A percentile compares a stretch with the other conserved stretches of the same genome.
Evolutionary conservation across 2,113 vertebrate species (phyloP).

Genomic region (Clinocottus analis): DNA sequence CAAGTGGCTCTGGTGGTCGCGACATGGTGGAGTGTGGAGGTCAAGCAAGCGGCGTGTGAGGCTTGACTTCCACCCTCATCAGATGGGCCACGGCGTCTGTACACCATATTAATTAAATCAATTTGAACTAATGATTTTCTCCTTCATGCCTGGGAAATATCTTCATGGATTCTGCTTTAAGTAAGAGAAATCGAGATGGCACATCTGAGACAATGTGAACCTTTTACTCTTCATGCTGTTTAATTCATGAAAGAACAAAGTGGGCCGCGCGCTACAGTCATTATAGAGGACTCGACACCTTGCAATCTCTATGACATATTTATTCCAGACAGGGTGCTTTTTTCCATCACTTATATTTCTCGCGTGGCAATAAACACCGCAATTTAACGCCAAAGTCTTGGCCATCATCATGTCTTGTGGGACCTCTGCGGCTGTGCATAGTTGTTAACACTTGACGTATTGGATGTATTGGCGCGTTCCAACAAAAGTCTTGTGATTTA

Average conservation of each 20-base stretch:
- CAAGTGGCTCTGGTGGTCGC: conserved; percentile 58
- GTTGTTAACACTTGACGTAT: conserved; percentile 54
- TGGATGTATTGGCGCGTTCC: conserved; percentile 20
- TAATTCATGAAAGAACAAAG: conserved; percentile 5
- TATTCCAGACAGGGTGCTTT: conserved; percentile 26
- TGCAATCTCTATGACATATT: conserved; percentile 25
- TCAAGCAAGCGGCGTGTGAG: conserved; percentile 81
- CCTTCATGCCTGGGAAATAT: conserved; percentile 54
- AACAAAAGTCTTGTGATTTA: conserved; percentile 53
- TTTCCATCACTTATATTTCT: conserved; percentile 30
- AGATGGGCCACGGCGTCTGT: conserved; percentile 37
- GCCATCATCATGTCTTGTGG: conserved; percentile 19
- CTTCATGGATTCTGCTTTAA: conserved; percentile 31
- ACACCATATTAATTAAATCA: conserved; percentile 64
- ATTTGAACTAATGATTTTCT: conserved; percentile 66
- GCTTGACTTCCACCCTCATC: conserved; percentile 64
- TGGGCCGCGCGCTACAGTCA: neutral
- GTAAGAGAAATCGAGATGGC: neutral
- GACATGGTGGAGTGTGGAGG: conserved; percentile 84
- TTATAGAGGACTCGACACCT: neutral
- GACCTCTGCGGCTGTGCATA: conserved; percentile 31
- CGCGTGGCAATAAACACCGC: conserved; percentile 34
- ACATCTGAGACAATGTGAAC: conserved; percentile 13
- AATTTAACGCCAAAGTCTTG: conserved; percentile 42
- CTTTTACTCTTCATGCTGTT: conserved; percentile 14